Base-by-base conservation (phyloP, 2,113 vertebrate species). In the Nycticorax nycticorax region DNA sequence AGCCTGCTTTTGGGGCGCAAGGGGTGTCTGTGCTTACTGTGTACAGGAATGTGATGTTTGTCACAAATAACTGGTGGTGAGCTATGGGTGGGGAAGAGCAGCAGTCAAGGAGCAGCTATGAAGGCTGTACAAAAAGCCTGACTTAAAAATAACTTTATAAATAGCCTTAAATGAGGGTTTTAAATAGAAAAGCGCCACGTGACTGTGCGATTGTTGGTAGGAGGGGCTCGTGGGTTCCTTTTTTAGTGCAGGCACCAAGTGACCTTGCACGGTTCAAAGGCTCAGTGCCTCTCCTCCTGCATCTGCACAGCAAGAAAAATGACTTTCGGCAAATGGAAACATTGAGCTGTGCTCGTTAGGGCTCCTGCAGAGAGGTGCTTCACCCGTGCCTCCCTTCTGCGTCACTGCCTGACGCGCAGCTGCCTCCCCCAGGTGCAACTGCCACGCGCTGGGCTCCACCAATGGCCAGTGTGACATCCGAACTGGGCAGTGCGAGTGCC, bases 401-500 rank as follows among this genome's bases (percentile, higher is more conserved):
- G 82, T 76, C 52, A 30, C 27, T 1, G 1, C 12, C 71, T 93
- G 87, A 94, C 2, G 0, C 37, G 12, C 23, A 32, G 4, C 67
- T 93, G 35, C 74, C 35, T 30, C 77, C 85, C 43, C 1, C 97
- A 99, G 99, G 83, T 99, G 99, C 72, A 97, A 98, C 97, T 99
- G 99, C 91, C 98, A 99, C 3, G 95, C 99, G 0, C 96, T 99
- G 81, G 99, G 99, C 89, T 99, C 99, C 79, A 99, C 99, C 39
- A 98, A 98, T 0, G 99, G 99, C 1, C 99, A 99, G 93, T 99
- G 99, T 72, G 99, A 99, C 97, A 98, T 99, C 91, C 88, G 3
- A 2, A 98, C 80, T 0, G 99, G 99, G 27, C 99, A 99, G 95
- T 99, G 99, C 4, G 99, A 99, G 94, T 99, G 99, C 97, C 99